Percentiles rank a stretch among this genome's conserved stretches.
These are phyloP conservation scores for Apteryx mantelli DNA, from an alignment of 2,113 vertebrate species.

Conservation along the genomic window DNA sequence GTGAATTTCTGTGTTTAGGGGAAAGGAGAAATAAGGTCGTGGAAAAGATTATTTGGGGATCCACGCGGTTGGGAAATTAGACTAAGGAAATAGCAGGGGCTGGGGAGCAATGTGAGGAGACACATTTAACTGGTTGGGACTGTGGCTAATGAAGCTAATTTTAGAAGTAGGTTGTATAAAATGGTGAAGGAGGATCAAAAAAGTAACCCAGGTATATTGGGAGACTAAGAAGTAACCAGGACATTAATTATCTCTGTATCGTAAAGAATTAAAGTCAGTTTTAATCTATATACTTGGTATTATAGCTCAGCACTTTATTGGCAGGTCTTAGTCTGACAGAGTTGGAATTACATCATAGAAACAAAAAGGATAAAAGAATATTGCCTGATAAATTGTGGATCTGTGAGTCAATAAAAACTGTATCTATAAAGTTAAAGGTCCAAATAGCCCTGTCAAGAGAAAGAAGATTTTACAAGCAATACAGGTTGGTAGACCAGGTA, in stretches of 20 bases:
- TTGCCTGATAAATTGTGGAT: background rate
- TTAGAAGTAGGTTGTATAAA: background rate
- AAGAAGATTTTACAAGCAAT: background rate
- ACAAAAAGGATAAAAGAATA: background rate
- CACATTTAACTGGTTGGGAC: background rate
- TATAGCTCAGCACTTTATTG: background rate
- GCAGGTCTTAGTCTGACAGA: background rate
- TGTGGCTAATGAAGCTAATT: background rate
- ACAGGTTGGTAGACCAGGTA: background rate
- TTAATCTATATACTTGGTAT: background rate
- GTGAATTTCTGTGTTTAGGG: background rate
- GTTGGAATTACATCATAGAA: background rate
- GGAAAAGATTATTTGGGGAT: background rate
- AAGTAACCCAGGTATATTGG: background rate
- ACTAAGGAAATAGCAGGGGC: background rate
- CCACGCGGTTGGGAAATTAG: background rate
- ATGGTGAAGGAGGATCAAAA: background rate
- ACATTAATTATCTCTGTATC: background rate
- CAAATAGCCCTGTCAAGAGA: background rate
- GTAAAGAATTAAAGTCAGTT: background rate
- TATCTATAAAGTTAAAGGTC: background rate
- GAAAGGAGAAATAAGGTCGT: background rate
- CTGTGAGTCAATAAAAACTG: background rate
- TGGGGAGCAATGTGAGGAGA: background rate
- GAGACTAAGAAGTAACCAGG: background rate